Base-by-base conservation (phyloP, 2,888 invertebrate genomes). In the Noctua pronuba region DNA sequence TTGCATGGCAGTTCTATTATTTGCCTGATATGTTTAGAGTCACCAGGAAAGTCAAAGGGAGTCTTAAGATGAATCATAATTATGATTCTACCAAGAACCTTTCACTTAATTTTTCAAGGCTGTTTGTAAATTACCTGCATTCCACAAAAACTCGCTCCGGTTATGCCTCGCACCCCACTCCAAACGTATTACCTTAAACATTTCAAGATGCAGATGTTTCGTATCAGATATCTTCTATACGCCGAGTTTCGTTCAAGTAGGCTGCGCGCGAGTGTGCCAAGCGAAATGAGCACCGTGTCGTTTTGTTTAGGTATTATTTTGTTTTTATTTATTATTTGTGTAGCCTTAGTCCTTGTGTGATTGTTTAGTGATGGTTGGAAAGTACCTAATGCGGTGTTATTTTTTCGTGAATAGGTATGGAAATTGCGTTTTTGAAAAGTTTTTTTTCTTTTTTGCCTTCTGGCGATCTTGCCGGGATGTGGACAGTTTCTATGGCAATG, bases 181-280 rank as follows among this genome's bases (percentile, higher is more conserved):
- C 28, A 85, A 83, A 86, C 88, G 72, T 83, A 84, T 89, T 88
- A 88, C 83, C 84, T 87, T 84, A 88, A 85, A 87, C 88, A 87
- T 89, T 90, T 89, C 86, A 83, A 85, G 82, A 81, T 79, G 86
- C 91, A 88, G 88, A 89, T 88, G 89, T 88, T 88, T 75, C 73
- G 83, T 86, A 86, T 88, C 84, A 87, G 87, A 90, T 88, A 80
- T 78, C 81, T 86, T 77, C 71, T 73, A 83, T 66, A 86, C 83
- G 80, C 58, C 62, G 69, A 83, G 82, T 80, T 75, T 79, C 77
- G 58, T 71, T 80, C 86, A 79, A 77, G 77, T 74, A 66, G 76
- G 69, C 66, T 80, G 67, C 79, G 78, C 52, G 76, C 38, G 71
- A 71, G 69, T 62, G 55, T 28, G 66, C 60, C 28, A 41, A 52